A percentile compares a stretch with the other conserved stretches of the same genome.
These are phyloP conservation scores for Tinamus guttatus DNA, from an alignment of 2,113 vertebrate species.

Conservation along the genomic window DNA sequence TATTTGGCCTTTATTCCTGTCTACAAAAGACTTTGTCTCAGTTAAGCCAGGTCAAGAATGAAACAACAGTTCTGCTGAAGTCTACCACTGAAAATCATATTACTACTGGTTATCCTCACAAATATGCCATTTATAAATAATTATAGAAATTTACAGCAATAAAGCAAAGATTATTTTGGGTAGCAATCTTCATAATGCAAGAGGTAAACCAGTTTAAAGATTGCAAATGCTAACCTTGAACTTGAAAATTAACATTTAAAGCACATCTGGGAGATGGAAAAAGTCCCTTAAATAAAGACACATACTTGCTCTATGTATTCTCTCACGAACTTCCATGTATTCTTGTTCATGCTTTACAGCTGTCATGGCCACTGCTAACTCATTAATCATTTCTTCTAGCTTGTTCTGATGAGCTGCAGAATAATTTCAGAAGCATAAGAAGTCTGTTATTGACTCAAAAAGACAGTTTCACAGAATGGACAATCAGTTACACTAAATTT, in stretches of 20 bases:
- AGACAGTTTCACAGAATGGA: rapidly evolving
- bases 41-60: background rate
- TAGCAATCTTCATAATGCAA: background rate
- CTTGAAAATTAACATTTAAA: background rate
- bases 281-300: background rate
- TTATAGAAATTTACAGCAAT: background rate
- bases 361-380: conserved; percentile 96
- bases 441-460: background rate
- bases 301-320: conserved; percentile 99
- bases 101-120: background rate
- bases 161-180: background rate
- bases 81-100: rapidly evolving
- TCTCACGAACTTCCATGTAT: conserved; percentile 99
- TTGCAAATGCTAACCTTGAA: background rate
- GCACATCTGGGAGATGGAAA: background rate
- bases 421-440: conserved; percentile 30
- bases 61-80: background rate
- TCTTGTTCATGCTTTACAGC: conserved; percentile 99
- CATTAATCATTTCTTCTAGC: conserved; percentile 99
- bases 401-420: conserved; percentile 96
- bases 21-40: background rate
- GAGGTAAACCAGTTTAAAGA: background rate
- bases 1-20: background rate
- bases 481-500: background rate
- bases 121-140: background rate